phyloP scores from a whole-genome alignment of 2,113 vertebrate species.

The Cranoglanis bouderius region DNA sequence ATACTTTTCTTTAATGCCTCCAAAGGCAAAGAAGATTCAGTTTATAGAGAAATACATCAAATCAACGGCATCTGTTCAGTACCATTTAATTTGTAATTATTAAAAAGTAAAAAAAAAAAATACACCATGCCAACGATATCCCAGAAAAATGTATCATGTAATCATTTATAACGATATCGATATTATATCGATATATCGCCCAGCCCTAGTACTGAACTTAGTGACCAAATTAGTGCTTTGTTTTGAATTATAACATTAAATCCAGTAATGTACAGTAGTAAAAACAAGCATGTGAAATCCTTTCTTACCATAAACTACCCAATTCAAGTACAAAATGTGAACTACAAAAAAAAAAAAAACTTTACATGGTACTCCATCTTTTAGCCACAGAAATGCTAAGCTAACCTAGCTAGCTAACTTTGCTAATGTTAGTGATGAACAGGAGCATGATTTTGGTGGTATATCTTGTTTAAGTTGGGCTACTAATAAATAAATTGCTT shows the following conservation, averaged over 20 bases:
- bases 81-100: too few relatives aligned
- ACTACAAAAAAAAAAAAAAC: neutral
- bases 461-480: neutral
- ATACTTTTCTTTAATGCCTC: too few relatives aligned
- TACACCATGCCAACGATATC: too few relatives aligned
- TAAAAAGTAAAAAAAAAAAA: too few relatives aligned
- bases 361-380: neutral
- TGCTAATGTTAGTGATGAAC: neutral
- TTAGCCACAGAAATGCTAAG: neutral
- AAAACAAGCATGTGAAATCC: neutral
- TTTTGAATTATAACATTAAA: neutral
- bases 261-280: neutral
- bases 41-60: too few relatives aligned
- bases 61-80: too few relatives aligned
- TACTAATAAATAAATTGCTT: neutral
- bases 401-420: neutral
- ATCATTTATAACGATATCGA: too few relatives aligned
- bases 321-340: neutral
- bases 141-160: too few relatives aligned
- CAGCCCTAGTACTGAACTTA: too few relatives aligned
- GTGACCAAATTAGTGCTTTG: neutral
- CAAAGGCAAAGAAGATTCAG: too few relatives aligned
- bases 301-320: neutral
- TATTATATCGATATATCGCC: too few relatives aligned
- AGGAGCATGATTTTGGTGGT: neutral